Conservation (phyloP, 2,797 vertebrate genomes). For the Pempheris klunzingeri region DNA sequence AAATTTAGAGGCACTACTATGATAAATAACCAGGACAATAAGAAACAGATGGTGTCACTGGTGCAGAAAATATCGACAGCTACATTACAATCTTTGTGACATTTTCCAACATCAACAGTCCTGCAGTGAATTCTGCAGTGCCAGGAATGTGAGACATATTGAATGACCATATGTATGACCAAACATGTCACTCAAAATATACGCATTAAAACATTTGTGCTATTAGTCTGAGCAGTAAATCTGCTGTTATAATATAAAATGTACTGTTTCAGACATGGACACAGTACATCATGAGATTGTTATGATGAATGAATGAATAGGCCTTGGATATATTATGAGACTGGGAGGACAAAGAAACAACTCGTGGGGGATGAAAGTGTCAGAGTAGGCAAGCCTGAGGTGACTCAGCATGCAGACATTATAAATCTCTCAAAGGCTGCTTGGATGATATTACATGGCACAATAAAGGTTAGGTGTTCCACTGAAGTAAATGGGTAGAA, state of each 20-base stretch:
- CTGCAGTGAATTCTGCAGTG: slow-evolving; percentile 28
- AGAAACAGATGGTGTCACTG: slow-evolving; percentile 64
- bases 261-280: not conserved
- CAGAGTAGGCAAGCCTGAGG: slow-evolving; percentile 47
- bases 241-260: slow-evolving; percentile 5
- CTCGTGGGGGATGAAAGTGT: slow-evolving; percentile 56
- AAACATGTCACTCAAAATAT: slow-evolving; percentile 21
- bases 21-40: slow-evolving; percentile 59
- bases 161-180: not conserved
- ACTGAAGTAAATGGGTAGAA: slow-evolving; percentile 29
- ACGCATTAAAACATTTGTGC: not conserved
- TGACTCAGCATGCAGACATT: slow-evolving; percentile 43
- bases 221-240: not conserved
- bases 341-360: slow-evolving; percentile 51
- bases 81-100: slow-evolving; percentile 34
- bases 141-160: slow-evolving; percentile 3
- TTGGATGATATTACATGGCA: slow-evolving; percentile 34
- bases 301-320: slow-evolving; percentile 27
- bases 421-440: slow-evolving; percentile 62
- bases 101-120: slow-evolving; percentile 19
- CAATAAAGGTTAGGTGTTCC: slow-evolving; percentile 32
- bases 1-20: slow-evolving; percentile 35
- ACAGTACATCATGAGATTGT: slow-evolving; percentile 25
- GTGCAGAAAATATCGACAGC: slow-evolving; percentile 57
- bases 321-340: slow-evolving; percentile 51